Percentiles rank a stretch among this genome's conserved stretches.
Conservation (phyloP, 2,797 vertebrate genomes). For the Kryptolebias ocellatus region DNA sequence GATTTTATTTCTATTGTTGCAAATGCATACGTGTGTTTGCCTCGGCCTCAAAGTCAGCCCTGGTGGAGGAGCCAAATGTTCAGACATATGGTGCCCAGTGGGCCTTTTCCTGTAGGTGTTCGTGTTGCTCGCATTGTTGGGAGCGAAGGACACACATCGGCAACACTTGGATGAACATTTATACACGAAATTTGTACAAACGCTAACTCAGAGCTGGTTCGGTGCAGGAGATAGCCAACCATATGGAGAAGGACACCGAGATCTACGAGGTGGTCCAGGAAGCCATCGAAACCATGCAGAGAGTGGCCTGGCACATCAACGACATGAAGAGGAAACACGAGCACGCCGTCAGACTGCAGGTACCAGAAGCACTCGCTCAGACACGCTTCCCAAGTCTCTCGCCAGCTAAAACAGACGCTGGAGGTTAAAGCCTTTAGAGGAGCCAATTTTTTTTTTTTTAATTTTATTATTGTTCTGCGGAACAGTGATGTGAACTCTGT, state of each 20-base stretch:
- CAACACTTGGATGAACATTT: conserved; percentile 13
- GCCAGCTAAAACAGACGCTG: conserved; percentile 10
- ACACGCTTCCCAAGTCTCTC: conserved; percentile 6
- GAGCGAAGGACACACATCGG: conserved; percentile 1
- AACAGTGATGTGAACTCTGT: conserved; percentile 44
- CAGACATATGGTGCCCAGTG: conserved; percentile 66
- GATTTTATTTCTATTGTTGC: conserved; percentile 23
- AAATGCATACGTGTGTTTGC: conserved; percentile 12
- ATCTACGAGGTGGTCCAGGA: conserved; percentile 94
- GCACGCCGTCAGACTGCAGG: conserved; percentile 93
- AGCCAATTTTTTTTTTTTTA: conserved; percentile 34
- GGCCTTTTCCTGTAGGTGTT: conserved; percentile 45
- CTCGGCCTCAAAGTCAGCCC: conserved; percentile 11
- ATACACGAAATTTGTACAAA: not conserved
- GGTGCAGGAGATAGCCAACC: conserved; percentile 94
- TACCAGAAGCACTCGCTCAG: conserved; percentile 56
- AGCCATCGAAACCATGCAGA: conserved; percentile 98
- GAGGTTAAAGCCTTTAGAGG: conserved; percentile 20
- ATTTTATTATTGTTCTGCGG: conserved; percentile 22
- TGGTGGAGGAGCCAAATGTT: conserved; percentile 63
- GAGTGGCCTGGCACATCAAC: conserved; percentile 98
- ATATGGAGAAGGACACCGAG: conserved; percentile 95
- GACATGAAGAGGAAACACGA: conserved; percentile 99
- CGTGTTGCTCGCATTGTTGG: conserved; percentile 8
- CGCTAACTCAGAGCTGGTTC: conserved; percentile 13